Conservation (phyloP, 2,888 invertebrate species). For the Brenthis ino region DNA sequence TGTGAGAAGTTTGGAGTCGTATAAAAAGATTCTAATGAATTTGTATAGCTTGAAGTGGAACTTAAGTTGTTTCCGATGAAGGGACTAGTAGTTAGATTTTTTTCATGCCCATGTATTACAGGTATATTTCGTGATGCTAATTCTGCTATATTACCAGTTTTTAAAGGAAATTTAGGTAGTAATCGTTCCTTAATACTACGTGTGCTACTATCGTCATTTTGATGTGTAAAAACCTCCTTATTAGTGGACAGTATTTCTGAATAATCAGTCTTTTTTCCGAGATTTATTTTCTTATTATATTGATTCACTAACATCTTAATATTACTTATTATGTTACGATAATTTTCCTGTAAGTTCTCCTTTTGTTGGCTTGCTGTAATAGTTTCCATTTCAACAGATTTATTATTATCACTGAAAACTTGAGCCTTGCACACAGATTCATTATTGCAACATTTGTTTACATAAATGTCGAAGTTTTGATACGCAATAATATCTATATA, state of each 20-base stretch:
- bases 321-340: slow-evolving; percentile 33
- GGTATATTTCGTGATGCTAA: no score
- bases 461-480: slow-evolving; percentile 49
- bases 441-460: slow-evolving; percentile 36
- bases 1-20: background rate
- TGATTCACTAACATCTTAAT: slow-evolving; percentile 36
- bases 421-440: slow-evolving; percentile 28
- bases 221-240: slow-evolving; percentile 1
- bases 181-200: background rate
- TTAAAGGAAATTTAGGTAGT: no score
- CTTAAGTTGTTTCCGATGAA: no score
- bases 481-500: slow-evolving; percentile 57
- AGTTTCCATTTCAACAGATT: background rate
- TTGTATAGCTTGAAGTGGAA: no score
- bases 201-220: background rate
- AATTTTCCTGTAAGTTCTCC: slow-evolving; percentile 13
- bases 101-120: no score
- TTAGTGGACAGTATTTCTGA: slow-evolving; percentile 1
- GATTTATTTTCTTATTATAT: slow-evolving; percentile 28
- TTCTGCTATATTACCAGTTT: no score
- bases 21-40: no score
- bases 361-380: slow-evolving; percentile 5
- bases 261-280: background rate
- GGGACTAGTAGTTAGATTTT: no score
- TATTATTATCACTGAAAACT: slow-evolving; percentile 9